phyloP scores from a whole-genome alignment of 2,797 vertebrate genomes.

The Forpus xanthops region DNA sequence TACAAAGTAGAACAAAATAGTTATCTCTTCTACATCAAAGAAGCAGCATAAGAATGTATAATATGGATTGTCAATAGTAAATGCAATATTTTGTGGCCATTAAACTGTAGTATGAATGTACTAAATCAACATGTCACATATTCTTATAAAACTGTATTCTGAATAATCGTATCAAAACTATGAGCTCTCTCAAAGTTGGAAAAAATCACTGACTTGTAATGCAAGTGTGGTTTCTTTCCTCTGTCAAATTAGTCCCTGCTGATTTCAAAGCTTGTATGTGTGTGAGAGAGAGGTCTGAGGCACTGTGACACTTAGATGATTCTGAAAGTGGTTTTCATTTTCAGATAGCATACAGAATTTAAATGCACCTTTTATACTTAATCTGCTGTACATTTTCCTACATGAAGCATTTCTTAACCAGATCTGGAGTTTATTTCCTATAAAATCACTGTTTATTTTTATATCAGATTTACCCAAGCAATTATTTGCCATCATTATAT shows the following conservation, averaged over 20 bases:
- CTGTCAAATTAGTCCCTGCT: background rate
- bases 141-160: background rate
- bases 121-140: background rate
- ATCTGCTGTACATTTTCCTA: background rate
- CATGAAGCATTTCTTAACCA: background rate
- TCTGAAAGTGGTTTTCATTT: background rate
- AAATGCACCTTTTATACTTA: background rate
- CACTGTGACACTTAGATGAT: background rate
- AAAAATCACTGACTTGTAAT: background rate
- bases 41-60: background rate
- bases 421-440: background rate
- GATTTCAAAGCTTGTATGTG: background rate
- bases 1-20: background rate
- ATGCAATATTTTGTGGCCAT: background rate
- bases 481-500: background rate
- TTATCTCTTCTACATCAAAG: background rate
- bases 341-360: background rate
- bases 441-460: background rate
- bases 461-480: background rate
- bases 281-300: background rate
- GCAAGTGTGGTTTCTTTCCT: background rate
- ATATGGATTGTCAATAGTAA: background rate
- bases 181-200: background rate
- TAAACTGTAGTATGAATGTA: background rate
- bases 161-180: background rate